phyloP scores from a whole-genome alignment of 2,888 invertebrate species.

The Acanthoscelides obtectus region DNA sequence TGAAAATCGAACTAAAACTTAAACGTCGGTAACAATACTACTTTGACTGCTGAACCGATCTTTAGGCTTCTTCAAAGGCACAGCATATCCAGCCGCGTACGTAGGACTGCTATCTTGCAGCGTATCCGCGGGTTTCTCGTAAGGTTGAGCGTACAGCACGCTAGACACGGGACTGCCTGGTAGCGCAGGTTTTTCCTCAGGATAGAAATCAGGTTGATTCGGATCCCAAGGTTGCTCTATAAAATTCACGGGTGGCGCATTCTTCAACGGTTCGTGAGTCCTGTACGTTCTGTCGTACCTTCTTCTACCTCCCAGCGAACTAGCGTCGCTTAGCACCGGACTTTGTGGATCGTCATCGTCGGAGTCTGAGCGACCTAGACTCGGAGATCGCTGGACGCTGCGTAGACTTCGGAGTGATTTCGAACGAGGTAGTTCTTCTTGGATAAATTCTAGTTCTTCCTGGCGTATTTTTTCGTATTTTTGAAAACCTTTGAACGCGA shows the following conservation, averaged over 20 bases:
- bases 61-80: slow-evolving; percentile 24
- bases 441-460: slow-evolving; percentile 30
- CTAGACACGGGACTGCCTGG: slow-evolving; percentile 25
- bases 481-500: slow-evolving; percentile 59
- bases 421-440: slow-evolving; percentile 35
- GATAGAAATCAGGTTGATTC: slow-evolving; percentile 23
- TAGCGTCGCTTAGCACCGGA: slow-evolving; percentile 31
- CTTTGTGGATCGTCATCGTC: slow-evolving; percentile 38
- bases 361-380: slow-evolving; percentile 23
- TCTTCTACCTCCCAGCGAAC: slow-evolving; percentile 57
- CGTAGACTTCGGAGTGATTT: slow-evolving; percentile 15
- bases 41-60: slow-evolving; percentile 38
- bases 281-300: slow-evolving; percentile 78
- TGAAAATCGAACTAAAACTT: too few species aligned
- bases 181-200: slow-evolving; percentile 15
- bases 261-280: slow-evolving; percentile 74
- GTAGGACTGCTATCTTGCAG: slow-evolving; percentile 15
- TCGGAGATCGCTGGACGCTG: slow-evolving; percentile 19
- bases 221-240: slow-evolving; percentile 78
- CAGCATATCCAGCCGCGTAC: slow-evolving; percentile 31
- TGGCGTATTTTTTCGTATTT: slow-evolving; percentile 50
- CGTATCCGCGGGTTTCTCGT: slow-evolving; percentile 27
- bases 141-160: slow-evolving; percentile 26
- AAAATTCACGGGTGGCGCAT: slow-evolving; percentile 71
- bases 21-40: slow-evolving; percentile 41